Evolutionary conservation across 2,797 vertebrate species (phyloP).

Genomic region (Lophius americanus): DNA sequence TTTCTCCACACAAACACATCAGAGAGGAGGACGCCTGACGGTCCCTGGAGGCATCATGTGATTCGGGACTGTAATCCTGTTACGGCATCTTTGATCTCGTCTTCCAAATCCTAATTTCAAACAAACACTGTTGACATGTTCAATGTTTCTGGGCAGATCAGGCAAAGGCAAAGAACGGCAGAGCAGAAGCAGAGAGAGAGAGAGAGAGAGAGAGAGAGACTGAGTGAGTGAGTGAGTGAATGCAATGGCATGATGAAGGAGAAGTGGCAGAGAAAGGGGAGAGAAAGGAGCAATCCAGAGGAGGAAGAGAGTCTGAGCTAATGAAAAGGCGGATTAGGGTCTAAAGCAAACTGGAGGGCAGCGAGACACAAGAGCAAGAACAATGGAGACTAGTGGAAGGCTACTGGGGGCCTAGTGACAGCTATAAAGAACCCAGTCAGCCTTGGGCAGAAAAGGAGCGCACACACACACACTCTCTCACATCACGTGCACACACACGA

Average conservation of each 20-base stretch:
- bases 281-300: slow-evolving; percentile 4
- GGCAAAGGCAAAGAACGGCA: slow-evolving; percentile 40
- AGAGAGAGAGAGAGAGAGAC: not conserved
- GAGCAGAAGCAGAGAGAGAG: slow-evolving; percentile 21
- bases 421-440: slow-evolving; percentile 37
- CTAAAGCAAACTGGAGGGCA: slow-evolving; percentile 45
- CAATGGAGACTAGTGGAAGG: slow-evolving; percentile 44
- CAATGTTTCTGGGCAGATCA: slow-evolving; percentile 71
- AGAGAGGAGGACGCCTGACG: slow-evolving; percentile 65
- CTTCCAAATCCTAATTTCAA: slow-evolving; percentile 79
- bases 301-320: slow-evolving; percentile 26
- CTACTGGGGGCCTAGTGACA: slow-evolving; percentile 39
- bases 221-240: not conserved
- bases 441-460: slow-evolving; percentile 47
- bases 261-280: not conserved
- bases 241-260: slow-evolving; percentile 11
- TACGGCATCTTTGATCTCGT: slow-evolving; percentile 80
- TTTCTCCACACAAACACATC: slow-evolving; percentile 64
- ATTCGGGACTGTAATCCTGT: slow-evolving; percentile 79
- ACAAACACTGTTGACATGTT: slow-evolving; percentile 76
- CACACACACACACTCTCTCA: slow-evolving; percentile 36
- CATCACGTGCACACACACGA: slow-evolving; percentile 14
- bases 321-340: slow-evolving; percentile 61
- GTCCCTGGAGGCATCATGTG: slow-evolving; percentile 70
- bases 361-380: slow-evolving; percentile 35